Conservation (phyloP, 2,888 invertebrate species). For the Watsonalla cultraria region DNA sequence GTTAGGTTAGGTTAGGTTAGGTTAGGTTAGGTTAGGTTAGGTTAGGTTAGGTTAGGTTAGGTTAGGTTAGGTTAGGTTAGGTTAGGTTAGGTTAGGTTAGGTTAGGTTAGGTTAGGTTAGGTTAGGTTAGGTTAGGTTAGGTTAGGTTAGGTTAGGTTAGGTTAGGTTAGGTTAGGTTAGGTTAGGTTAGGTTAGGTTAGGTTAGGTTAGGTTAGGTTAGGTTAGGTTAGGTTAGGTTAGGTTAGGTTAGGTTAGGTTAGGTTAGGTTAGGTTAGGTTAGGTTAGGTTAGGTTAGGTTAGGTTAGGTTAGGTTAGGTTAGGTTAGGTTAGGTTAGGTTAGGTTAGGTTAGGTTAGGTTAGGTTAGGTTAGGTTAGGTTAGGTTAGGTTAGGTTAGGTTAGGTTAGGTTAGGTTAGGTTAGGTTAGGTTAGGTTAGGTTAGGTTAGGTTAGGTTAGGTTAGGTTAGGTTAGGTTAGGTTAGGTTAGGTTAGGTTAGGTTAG, state of each 20-base stretch:
- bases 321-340: constrained; percentile 2
- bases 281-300: background rate
- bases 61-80: constrained; percentile 11
- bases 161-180: background rate
- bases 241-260: constrained; percentile 5
- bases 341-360: constrained; percentile 3
- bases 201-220: background rate
- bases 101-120: constrained; percentile 3
- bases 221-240: constrained; percentile 4
- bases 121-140: constrained; percentile 6
- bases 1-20: background rate
- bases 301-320: background rate
- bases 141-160: background rate
- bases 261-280: background rate
- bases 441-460: background rate
- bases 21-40: background rate
- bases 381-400: background rate
- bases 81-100: constrained; percentile 10
- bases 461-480: background rate
- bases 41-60: background rate
- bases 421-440: background rate
- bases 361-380: constrained; percentile 2
- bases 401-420: background rate
- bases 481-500: background rate
- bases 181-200: background rate